Conservation (phyloP, 2,888 invertebrate species). For the Eupeodes luniger region DNA sequence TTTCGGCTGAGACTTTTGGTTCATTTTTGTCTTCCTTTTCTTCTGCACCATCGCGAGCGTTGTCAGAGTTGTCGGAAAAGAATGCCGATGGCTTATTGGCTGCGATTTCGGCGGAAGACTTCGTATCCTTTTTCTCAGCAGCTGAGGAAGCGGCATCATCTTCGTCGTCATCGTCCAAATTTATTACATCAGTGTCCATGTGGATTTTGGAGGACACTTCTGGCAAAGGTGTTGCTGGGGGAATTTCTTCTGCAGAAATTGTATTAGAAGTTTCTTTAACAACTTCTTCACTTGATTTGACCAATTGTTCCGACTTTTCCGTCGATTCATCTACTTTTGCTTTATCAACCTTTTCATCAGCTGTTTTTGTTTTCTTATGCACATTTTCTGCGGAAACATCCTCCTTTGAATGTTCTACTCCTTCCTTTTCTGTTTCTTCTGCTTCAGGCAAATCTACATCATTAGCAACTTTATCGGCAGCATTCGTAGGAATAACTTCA, state of each 20-base stretch:
- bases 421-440: neutral
- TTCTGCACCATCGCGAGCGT: constrained; percentile 82
- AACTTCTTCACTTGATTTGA: neutral
- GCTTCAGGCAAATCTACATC: neutral
- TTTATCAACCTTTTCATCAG: neutral
- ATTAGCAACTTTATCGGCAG: neutral
- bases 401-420: neutral
- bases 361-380: neutral
- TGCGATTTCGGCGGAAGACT: constrained; percentile 17
- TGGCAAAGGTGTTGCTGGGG: neutral
- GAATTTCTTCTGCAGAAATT: neutral
- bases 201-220: neutral
- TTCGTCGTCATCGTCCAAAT: constrained; percentile 78
- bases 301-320: neutral
- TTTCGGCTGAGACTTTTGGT: constrained; percentile 22
- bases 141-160: constrained; percentile 33
- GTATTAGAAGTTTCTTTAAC: neutral
- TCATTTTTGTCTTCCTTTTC: constrained; percentile 51
- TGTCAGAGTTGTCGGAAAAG: constrained; percentile 81
- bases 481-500: neutral
- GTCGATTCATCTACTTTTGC: neutral
- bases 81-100: constrained; percentile 44
- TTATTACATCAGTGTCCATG: constrained; percentile 79
- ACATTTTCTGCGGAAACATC: neutral
- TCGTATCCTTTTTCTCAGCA: constrained; percentile 23